Conservation (phyloP, 2,888 invertebrate species). For the Hemistola chrysoprasaria region DNA sequence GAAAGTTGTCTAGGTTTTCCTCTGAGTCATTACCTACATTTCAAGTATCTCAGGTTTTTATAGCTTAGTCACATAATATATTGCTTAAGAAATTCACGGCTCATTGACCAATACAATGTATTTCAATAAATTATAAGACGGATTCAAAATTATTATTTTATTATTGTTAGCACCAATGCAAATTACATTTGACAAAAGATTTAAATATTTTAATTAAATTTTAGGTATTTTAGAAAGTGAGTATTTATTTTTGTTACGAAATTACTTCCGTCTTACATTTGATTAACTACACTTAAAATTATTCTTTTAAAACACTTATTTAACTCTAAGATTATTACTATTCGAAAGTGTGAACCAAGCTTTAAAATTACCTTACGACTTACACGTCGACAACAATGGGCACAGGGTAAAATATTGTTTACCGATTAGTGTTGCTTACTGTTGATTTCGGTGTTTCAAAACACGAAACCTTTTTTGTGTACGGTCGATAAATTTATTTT, state of each 20-base stretch:
- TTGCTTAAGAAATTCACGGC: not conserved
- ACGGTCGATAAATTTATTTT: constrained; percentile 8
- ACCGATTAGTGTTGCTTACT: constrained; percentile 56
- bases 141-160: too few species aligned
- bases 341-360: constrained; percentile 11
- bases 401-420: constrained; percentile 37
- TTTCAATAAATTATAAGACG: too few species aligned
- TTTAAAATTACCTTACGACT: constrained; percentile 15
- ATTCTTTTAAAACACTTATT: too few species aligned
- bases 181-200: too few species aligned
- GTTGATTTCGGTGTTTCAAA: constrained; percentile 34
- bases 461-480: constrained; percentile 13
- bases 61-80: constrained; percentile 7
- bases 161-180: too few species aligned
- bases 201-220: too few species aligned
- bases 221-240: too few species aligned
- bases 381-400: constrained; percentile 29
- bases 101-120: too few species aligned
- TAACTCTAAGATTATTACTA: not conserved
- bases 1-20: constrained; percentile 18
- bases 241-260: too few species aligned
- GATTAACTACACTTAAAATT: too few species aligned
- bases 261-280: too few species aligned
- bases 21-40: constrained; percentile 11
- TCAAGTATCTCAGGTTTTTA: constrained; percentile 11